phyloP scores from a whole-genome alignment of 2,888 invertebrate species.

The Himalopsyche anomala region DNA sequence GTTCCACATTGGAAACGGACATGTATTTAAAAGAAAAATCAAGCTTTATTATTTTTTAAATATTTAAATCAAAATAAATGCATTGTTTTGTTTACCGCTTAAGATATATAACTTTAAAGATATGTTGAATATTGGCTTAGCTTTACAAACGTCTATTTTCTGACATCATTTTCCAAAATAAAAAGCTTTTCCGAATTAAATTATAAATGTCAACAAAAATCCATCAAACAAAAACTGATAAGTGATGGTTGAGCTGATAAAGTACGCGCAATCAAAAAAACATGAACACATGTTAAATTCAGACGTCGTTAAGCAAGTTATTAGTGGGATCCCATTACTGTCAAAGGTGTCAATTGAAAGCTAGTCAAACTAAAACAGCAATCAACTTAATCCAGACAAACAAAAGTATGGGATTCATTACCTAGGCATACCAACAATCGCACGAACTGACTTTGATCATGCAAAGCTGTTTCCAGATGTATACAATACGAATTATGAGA shows the following conservation, averaged over 20 bases:
- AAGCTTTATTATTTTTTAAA: no score
- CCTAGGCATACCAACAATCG: neutral
- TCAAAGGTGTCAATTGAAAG: constrained; percentile 36
- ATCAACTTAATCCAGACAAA: constrained; percentile 43
- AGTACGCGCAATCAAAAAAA: constrained; percentile 8
- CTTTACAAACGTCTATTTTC: no score
- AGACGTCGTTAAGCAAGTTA: constrained; percentile 21
- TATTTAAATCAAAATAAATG: no score
- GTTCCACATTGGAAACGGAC: no score
- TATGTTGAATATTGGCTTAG: no score
- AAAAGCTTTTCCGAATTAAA: neutral
- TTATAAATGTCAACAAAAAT: constrained; percentile 10
- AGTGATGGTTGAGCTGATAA: constrained; percentile 15
- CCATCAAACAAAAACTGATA: constrained; percentile 2
- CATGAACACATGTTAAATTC: constrained; percentile 15
- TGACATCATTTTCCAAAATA: neutral
- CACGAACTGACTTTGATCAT: constrained; percentile 1
- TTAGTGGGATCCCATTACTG: constrained; percentile 25
- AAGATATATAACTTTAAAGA: no score
- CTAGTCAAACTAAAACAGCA: constrained; percentile 33
- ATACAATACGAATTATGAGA: neutral
- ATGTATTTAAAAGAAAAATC: no score
- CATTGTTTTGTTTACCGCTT: no score
- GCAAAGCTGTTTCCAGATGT: neutral
- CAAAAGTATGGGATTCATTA: constrained; percentile 41